Evolutionary conservation across 2,888 invertebrate genomes (phyloP), one percentile per base, ranked within the genome.

Genomic region (Clusia tigrina): DNA sequence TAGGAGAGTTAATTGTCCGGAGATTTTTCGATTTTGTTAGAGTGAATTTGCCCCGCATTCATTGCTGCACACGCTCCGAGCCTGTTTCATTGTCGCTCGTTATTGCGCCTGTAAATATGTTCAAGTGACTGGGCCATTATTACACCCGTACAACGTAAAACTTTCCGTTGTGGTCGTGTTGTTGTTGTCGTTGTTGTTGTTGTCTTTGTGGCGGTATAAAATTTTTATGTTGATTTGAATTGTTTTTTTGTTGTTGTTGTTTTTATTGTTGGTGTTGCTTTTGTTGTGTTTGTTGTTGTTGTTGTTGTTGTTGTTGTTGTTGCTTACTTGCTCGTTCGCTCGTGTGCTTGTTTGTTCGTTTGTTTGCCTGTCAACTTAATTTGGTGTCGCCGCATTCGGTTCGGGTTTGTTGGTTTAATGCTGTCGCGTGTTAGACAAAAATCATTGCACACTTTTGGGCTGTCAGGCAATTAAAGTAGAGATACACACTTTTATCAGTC

Each of bases 401-500:
- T 42, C 22, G 48, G 48, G 9, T 42, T 6, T 42, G n/a, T 42
- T 42, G 3, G 42, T n/a, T 32, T 32, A 32, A 32, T 32, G 32
- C n/a, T 3, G 3, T 42, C 42, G 48, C 48, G 48, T 18, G 20
- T 17, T 3, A 42, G n/a, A 48, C 3, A 48, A 3, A 42, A 42
- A 46, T 24, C 46, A 42, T 57, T 57, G 57, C 57, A 57, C 10
- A 57, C 25, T 57, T 57, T 46, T 24, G 25, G 48, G 57, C n/a
- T 3, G 9, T 5, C 18, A 3, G 20, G 20, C 76, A 74, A 77
- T 77, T 76, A 77, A 74, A 71, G 74, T n/a, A n/a, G 64, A 72
- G 77, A 74, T 77, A 73, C 62, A n/a, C n/a, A 67, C 67, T 74
- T 77, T 77, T 75, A 74, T 77, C 73, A 72, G 72, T n/a, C 71